Conservation (phyloP, 1,140 invertebrate genomes). For the Neomicropteryx cornuta region DNA sequence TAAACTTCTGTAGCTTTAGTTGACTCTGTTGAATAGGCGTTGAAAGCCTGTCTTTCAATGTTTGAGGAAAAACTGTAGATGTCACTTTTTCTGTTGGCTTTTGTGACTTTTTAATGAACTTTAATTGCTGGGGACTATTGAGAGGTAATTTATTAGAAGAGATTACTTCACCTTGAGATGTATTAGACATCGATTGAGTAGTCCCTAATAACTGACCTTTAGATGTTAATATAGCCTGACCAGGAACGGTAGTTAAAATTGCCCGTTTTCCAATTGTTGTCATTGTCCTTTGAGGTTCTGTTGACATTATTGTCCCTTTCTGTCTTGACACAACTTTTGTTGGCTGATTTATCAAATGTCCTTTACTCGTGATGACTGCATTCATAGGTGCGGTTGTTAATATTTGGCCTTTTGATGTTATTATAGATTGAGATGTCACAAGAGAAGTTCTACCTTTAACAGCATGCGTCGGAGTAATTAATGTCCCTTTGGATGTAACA, state of each 20-base stretch:
- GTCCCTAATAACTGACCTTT: conserved; percentile 38
- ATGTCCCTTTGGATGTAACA: conserved; percentile 40
- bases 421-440: conserved; percentile 39
- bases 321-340: conserved; percentile 5
- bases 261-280: conserved; percentile 14
- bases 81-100: conserved; percentile 21
- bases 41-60: background rate
- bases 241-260: conserved; percentile 12
- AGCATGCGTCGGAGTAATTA: conserved; percentile 28
- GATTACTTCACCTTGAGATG: conserved; percentile 23
- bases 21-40: background rate
- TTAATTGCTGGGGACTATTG: conserved; percentile 30
- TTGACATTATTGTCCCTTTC: conserved; percentile 2
- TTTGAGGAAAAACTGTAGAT: too few relatives aligned
- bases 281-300: conserved; percentile 8
- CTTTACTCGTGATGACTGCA: conserved; percentile 10
- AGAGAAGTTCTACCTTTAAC: conserved; percentile 18
- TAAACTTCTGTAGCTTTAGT: background rate
- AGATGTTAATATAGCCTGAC: conserved; percentile 18
- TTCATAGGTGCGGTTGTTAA: conserved; percentile 8
- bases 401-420: conserved; percentile 27
- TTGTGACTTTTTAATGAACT: conserved; percentile 26
- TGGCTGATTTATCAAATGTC: conserved; percentile 7
- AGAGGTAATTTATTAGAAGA: too few relatives aligned
- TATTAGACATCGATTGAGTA: conserved; percentile 30